Evolutionary conservation across 2,113 vertebrate species (phyloP).

Genomic region (Phylloscopus trochiloides): DNA sequence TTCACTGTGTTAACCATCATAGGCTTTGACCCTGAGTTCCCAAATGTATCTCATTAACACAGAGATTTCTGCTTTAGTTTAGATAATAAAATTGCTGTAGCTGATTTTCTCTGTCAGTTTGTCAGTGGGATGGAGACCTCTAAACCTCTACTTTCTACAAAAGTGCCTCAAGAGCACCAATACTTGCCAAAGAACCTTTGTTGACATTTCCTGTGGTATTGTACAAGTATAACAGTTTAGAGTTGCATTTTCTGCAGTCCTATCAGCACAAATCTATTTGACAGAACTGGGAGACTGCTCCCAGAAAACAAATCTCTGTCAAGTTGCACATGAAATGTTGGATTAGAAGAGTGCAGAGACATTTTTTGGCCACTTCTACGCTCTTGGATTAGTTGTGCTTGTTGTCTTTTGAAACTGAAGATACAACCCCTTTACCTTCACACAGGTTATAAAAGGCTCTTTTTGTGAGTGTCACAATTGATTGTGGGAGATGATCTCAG

Average conservation of each 20-base stretch:
- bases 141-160: neutral
- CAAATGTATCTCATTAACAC: constrained; percentile 26
- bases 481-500: neutral
- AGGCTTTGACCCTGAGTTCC: constrained; percentile 27
- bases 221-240: neutral
- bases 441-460: neutral
- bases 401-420: neutral
- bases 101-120: neutral
- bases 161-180: neutral
- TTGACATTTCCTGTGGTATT: neutral
- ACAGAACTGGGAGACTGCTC: neutral
- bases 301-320: neutral
- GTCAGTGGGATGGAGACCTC: neutral
- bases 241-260: neutral
- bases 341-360: neutral
- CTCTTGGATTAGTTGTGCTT: neutral
- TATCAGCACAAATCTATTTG: neutral
- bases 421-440: neutral
- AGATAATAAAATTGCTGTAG: neutral
- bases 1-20: constrained; percentile 19
- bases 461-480: neutral
- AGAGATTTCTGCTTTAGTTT: neutral
- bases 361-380: neutral
- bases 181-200: neutral
- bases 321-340: rapidly evolving